A percentile compares a stretch with the other conserved stretches of the same genome.
Evolutionary conservation across 2,797 vertebrate species (phyloP).

Genomic region (Anabacerthia variegaticeps): DNA sequence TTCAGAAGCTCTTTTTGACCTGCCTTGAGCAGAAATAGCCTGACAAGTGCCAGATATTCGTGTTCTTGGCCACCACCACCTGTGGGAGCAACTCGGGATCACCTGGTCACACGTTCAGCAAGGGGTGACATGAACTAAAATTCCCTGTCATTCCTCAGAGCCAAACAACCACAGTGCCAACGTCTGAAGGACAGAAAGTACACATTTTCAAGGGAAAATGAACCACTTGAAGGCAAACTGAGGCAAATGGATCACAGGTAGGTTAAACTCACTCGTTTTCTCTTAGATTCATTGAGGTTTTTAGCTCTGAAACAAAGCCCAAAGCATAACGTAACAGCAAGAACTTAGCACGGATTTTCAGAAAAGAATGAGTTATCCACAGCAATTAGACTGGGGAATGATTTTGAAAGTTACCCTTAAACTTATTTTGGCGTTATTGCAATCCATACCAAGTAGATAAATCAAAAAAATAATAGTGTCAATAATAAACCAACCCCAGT

Average conservation of each 20-base stretch:
- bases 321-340: neutral
- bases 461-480: neutral
- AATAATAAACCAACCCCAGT: neutral
- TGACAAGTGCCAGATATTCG: neutral
- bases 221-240: neutral
- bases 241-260: neutral
- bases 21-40: neutral
- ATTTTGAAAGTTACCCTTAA: neutral
- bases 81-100: neutral
- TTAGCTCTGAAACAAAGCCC: neutral
- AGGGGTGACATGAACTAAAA: neutral
- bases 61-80: neutral
- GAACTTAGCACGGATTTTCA: neutral
- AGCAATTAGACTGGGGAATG: neutral
- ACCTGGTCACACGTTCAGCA: neutral
- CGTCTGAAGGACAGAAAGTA: neutral
- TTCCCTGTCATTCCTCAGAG: neutral
- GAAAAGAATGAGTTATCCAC: neutral
- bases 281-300: neutral
- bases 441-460: neutral
- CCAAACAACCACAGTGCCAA: neutral
- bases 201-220: neutral
- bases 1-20: neutral
- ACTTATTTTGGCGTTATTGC: neutral
- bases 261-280: neutral